Evolutionary conservation across 2,113 vertebrate genomes (phyloP).

Genomic region (Poeciliopsis occidentalis): DNA sequence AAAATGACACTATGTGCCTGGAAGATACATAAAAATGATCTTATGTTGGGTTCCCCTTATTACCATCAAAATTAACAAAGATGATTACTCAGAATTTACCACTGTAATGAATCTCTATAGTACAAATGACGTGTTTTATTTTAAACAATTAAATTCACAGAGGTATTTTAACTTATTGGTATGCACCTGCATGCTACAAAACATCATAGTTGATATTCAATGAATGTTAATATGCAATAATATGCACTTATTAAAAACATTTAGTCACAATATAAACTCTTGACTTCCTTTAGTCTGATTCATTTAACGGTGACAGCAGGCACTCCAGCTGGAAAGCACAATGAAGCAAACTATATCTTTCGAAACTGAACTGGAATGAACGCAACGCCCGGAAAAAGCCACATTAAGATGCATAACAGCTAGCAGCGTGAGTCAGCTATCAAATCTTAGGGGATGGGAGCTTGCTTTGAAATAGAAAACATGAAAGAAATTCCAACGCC

Average conservation of each 20-base stretch:
- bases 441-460: slow-evolving; percentile 33
- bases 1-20: no score
- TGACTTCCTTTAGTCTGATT: slow-evolving; percentile 11
- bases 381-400: slow-evolving; percentile 44
- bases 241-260: not conserved
- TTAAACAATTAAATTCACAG: no score
- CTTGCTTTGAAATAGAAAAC: slow-evolving; percentile 38
- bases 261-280: slow-evolving; percentile 8
- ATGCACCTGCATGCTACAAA: no score
- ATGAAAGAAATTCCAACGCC: slow-evolving; percentile 39
- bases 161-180: no score
- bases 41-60: no score
- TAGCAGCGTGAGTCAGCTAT: slow-evolving; percentile 49
- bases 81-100: no score
- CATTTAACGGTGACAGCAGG: slow-evolving; percentile 11
- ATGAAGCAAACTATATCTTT: slow-evolving; percentile 41
- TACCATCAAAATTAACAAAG: no score
- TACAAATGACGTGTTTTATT: no score
- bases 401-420: slow-evolving; percentile 53
- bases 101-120: no score
- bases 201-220: not conserved
- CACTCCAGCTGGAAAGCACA: slow-evolving; percentile 3
- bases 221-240: not conserved
- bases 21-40: no score
- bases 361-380: slow-evolving; percentile 48